Evolutionary conservation across 1,140 invertebrate species (phyloP).

Genomic region (Diuraphis noxia): DNA sequence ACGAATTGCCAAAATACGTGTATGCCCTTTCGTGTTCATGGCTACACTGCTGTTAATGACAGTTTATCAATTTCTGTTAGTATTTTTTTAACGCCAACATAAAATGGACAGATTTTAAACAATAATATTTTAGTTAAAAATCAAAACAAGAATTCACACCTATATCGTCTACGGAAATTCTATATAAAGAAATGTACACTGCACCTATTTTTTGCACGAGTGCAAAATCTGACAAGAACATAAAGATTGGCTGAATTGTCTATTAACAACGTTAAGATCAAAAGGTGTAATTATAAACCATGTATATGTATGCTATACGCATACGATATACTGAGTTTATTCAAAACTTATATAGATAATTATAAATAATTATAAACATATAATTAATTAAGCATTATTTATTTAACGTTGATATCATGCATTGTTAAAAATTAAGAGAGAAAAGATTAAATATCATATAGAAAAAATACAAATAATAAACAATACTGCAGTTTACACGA

Average conservation of each 20-base stretch:
- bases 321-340: not conserved
- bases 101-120: not conserved
- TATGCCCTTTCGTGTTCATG: not conserved
- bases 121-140: not conserved
- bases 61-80: not conserved
- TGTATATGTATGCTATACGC: not conserved
- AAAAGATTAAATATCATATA: not conserved
- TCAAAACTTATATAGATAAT: not conserved
- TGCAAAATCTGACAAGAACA: not conserved
- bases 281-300: not conserved
- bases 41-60: not conserved
- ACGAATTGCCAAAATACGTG: not conserved
- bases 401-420: not conserved
- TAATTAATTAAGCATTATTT: slow-evolving; percentile 3
- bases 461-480: not conserved
- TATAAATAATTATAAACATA: not conserved
- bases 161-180: not conserved
- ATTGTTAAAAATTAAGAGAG: not conserved
- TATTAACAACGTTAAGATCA: not conserved
- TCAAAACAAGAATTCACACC: slow-evolving; percentile 11
- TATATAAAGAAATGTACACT: not conserved
- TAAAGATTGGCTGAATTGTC: not conserved
- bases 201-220: not conserved
- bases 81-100: not conserved
- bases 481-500: too few relatives aligned